Conservation (phyloP, 2,888 invertebrate species). For the Ligdia adustata region DNA sequence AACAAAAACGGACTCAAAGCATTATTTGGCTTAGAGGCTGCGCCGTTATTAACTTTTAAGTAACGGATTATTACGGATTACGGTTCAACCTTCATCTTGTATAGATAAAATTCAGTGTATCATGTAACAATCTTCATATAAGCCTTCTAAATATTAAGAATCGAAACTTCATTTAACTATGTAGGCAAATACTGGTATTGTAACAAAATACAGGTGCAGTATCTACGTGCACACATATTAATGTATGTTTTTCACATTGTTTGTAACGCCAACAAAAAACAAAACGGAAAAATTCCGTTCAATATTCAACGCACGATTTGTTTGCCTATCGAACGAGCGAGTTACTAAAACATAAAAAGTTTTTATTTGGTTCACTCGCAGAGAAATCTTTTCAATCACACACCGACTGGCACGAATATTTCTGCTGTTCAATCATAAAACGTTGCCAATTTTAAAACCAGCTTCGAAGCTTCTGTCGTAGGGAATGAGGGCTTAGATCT, state of each 20-base stretch:
- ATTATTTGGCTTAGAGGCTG: slow-evolving; percentile 26
- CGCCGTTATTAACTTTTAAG: slow-evolving; percentile 32
- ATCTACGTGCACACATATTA: too few species aligned
- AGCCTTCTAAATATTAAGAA: too few species aligned
- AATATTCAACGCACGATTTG: slow-evolving; percentile 2
- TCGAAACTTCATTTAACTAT: too few species aligned
- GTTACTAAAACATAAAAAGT: slow-evolving; percentile 9
- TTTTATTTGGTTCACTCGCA: slow-evolving; percentile 8
- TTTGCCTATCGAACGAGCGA: slow-evolving; percentile 8
- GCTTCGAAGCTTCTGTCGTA: background rate
- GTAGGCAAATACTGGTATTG: too few species aligned
- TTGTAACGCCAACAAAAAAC: too few species aligned
- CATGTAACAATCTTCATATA: too few species aligned
- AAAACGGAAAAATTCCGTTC: background rate
- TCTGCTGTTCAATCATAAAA: slow-evolving; percentile 21
- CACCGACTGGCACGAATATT: slow-evolving; percentile 9
- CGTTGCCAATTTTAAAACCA: slow-evolving; percentile 14
- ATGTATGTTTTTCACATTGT: too few species aligned
- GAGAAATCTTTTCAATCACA: slow-evolving; percentile 7
- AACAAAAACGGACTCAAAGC: slow-evolving; percentile 31
- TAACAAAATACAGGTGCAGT: too few species aligned
- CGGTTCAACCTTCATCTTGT: slow-evolving; percentile 14
- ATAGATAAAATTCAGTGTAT: too few species aligned
- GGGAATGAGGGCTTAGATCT: slow-evolving; percentile 25
- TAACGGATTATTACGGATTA: slow-evolving; percentile 32